Evolutionary conservation across 2,888 invertebrate genomes (phyloP).

Genomic region (Vesta saturnalis): DNA sequence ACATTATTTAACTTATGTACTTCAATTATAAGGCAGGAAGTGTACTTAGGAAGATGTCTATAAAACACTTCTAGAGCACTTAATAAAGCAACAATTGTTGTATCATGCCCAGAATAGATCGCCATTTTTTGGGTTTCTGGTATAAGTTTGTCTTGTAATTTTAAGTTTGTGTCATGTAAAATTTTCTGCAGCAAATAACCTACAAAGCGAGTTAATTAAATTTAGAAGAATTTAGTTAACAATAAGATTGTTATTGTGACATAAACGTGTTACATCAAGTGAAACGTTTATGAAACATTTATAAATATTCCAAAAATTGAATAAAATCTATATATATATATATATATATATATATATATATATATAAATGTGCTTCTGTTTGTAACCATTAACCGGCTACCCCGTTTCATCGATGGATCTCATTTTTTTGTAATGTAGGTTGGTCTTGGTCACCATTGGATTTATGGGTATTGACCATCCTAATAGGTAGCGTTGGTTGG

Average conservation of each 20-base stretch:
- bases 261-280: too few species aligned
- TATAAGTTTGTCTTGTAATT: conserved; percentile 62
- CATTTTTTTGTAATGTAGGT: too few species aligned
- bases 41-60: conserved; percentile 54
- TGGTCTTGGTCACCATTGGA: too few species aligned
- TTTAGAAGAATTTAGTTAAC: conserved; percentile 11
- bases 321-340: too few species aligned
- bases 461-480: too few species aligned
- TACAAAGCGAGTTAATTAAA: conserved; percentile 11
- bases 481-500: too few species aligned
- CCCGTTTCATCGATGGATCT: too few species aligned
- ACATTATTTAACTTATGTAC: conserved; percentile 57
- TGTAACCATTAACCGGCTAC: too few species aligned
- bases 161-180: conserved; percentile 65
- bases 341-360: too few species aligned
- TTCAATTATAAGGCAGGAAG: conserved; percentile 50
- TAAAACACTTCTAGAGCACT: conserved; percentile 66
- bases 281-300: too few species aligned
- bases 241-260: neutral
- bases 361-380: too few species aligned
- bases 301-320: too few species aligned
- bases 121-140: conserved; percentile 53
- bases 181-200: conserved; percentile 65
- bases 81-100: conserved; percentile 70
- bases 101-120: conserved; percentile 73